These are phyloP conservation scores for Somateria mollissima DNA, from an alignment of 2,797 vertebrate genomes.

Conservation along the genomic window DNA sequence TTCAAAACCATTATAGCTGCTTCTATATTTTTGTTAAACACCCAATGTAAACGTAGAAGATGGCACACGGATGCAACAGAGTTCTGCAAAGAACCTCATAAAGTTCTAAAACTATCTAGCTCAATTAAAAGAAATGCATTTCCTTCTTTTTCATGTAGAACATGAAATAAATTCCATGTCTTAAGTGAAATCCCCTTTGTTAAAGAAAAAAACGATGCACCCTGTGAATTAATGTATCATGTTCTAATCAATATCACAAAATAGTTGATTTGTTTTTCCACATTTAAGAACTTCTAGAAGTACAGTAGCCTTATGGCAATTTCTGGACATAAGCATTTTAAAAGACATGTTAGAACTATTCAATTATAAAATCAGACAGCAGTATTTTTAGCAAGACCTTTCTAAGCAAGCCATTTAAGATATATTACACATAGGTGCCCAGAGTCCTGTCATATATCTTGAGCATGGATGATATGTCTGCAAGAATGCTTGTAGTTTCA, in stretches of 20 bases:
- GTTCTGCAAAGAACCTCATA: neutral
- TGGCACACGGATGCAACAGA: neutral
- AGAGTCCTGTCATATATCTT: slow-evolving; percentile 51
- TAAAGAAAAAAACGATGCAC: slow-evolving; percentile 3
- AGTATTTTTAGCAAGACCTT: slow-evolving; percentile 53
- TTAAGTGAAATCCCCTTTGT: neutral
- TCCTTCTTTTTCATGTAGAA: neutral
- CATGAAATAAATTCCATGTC: slow-evolving; percentile 6
- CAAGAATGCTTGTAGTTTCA: slow-evolving; percentile 13
- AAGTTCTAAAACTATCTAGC: slow-evolving; percentile 21
- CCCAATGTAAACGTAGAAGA: neutral
- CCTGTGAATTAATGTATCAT: neutral
- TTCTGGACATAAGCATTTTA: slow-evolving; percentile 22
- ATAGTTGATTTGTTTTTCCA: neutral
- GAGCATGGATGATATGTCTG: neutral
- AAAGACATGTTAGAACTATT: slow-evolving; percentile 23
- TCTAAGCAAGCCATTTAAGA: slow-evolving; percentile 39
- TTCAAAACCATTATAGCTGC: slow-evolving; percentile 35
- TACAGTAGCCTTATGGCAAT: neutral
- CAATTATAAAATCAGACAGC: slow-evolving; percentile 36
- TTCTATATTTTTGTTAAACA: slow-evolving; percentile 10
- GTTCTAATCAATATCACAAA: slow-evolving; percentile 5
- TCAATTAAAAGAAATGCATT: neutral
- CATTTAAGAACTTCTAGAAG: neutral
- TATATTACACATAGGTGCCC: slow-evolving; percentile 40